These are phyloP conservation scores for Aethes cnicana DNA, from an alignment of 2,888 invertebrate species.

Conservation along the genomic window DNA sequence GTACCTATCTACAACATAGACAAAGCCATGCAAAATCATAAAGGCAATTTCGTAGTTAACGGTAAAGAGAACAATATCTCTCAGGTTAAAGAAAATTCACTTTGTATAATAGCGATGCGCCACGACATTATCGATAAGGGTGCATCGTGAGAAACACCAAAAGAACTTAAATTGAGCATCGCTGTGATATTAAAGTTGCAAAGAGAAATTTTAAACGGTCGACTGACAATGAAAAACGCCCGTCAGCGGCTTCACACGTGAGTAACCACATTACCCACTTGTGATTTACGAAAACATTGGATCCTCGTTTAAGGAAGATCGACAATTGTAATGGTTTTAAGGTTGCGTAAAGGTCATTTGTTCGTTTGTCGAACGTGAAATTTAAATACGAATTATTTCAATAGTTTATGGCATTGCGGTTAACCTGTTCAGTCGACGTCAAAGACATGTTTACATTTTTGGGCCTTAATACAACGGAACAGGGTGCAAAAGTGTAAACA, in stretches of 20 bases:
- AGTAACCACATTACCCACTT: constrained; percentile 65
- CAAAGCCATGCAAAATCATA: constrained; percentile 7
- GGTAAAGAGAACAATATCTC: constrained; percentile 30
- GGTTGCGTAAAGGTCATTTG: too few relatives aligned
- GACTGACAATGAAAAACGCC: constrained; percentile 64
- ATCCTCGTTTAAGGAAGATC: too few relatives aligned
- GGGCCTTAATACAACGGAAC: too few relatives aligned
- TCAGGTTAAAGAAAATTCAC: constrained; percentile 30
- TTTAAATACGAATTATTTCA: too few relatives aligned
- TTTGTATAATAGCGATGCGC: constrained; percentile 33
- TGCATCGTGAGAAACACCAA: constrained; percentile 28
- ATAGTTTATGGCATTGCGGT: too few relatives aligned
- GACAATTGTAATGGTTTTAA: too few relatives aligned
- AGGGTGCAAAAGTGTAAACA: too few relatives aligned
- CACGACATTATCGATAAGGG: constrained; percentile 35
- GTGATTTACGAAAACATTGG: constrained; percentile 59
- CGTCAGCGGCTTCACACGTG: constrained; percentile 64
- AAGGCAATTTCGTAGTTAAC: constrained; percentile 13
- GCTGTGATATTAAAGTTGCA: constrained; percentile 36
- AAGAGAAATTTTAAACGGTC: constrained; percentile 51
- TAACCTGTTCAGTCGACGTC: too few relatives aligned
- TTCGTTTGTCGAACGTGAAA: too few relatives aligned
- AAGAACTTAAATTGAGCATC: constrained; percentile 29
- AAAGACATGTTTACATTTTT: too few relatives aligned
- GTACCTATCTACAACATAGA: background rate